Evolutionary conservation across 2,888 invertebrate genomes (phyloP).

Genomic region (Ischnus inquisitorius): DNA sequence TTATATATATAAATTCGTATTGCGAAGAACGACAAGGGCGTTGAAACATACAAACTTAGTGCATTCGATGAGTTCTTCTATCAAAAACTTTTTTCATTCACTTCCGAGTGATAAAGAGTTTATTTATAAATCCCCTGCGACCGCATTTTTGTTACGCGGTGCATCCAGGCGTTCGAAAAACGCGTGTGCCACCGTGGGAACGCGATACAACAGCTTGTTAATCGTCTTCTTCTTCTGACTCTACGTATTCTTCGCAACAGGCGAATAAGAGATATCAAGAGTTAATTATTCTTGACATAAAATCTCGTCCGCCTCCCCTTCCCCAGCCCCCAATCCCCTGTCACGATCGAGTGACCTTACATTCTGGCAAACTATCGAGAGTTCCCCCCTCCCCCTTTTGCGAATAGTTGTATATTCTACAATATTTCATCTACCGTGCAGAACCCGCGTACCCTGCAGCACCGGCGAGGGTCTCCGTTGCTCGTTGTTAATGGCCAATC

Average conservation of each 20-base stretch:
- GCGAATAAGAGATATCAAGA: constrained; percentile 31
- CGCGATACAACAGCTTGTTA: constrained; percentile 43
- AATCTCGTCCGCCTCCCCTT: constrained; percentile 47
- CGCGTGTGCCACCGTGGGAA: constrained; percentile 53
- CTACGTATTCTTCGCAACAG: constrained; percentile 8
- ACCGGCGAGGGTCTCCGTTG: constrained; percentile 12
- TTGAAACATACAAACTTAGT: constrained; percentile 18
- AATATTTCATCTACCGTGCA: constrained; percentile 50
- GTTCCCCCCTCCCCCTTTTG: background rate
- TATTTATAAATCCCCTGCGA: constrained; percentile 29
- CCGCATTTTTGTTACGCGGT: constrained; percentile 32
- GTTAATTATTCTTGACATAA: constrained; percentile 60
- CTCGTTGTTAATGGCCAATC: constrained; percentile 60
- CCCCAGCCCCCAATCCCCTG: background rate
- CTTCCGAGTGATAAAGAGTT: constrained; percentile 3
- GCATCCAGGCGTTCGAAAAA: constrained; percentile 14
- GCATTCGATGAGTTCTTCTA: constrained; percentile 28
- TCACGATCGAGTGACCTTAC: constrained; percentile 61
- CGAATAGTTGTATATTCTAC: constrained; percentile 52
- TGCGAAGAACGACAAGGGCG: background rate
- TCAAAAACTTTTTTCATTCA: constrained; percentile 8
- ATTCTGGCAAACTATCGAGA: constrained; percentile 56
- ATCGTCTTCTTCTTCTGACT: constrained; percentile 19
- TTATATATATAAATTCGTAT: constrained; percentile 38
- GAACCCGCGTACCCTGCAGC: constrained; percentile 30